Evolutionary conservation across 2,888 invertebrate species (phyloP).

Genomic region (Drosophila mimica): DNA sequence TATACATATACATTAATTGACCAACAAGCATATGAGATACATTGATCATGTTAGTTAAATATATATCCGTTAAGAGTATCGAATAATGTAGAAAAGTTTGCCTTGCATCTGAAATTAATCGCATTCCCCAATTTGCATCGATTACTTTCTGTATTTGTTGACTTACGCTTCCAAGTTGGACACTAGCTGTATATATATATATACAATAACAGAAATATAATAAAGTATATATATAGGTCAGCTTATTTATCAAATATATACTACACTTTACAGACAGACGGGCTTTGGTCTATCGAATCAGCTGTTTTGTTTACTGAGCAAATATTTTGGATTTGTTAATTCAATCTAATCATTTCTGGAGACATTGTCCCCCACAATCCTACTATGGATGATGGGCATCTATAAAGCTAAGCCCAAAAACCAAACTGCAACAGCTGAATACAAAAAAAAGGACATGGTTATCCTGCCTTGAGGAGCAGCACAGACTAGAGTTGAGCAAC

Average conservation of each 20-base stretch:
- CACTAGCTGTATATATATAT: too few relatives aligned
- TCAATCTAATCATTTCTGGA: neutral
- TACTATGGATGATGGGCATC: conserved; percentile 6
- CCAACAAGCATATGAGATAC: neutral
- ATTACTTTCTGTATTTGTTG: neutral
- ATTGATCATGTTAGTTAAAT: neutral
- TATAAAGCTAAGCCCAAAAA: neutral
- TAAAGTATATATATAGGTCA: too few relatives aligned
- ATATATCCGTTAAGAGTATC: neutral
- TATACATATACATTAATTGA: neutral
- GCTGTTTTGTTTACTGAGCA: neutral
- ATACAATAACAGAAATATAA: too few relatives aligned
- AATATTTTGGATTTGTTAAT: neutral
- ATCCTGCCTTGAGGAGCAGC: conserved; percentile 2
- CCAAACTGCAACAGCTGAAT: conserved; percentile 32
- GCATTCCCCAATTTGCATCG: neutral
- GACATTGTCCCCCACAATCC: neutral
- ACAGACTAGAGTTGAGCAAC: conserved; percentile 14
- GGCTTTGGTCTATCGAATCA: neutral
- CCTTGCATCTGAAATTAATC: neutral
- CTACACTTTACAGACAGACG: too few relatives aligned
- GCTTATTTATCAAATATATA: too few relatives aligned
- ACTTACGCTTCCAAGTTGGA: too few relatives aligned
- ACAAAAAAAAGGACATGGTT: conserved; percentile 5
- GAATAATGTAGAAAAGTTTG: neutral